Evolutionary conservation across 2,888 invertebrate genomes (phyloP).

Genomic region (Nezara viridula): DNA sequence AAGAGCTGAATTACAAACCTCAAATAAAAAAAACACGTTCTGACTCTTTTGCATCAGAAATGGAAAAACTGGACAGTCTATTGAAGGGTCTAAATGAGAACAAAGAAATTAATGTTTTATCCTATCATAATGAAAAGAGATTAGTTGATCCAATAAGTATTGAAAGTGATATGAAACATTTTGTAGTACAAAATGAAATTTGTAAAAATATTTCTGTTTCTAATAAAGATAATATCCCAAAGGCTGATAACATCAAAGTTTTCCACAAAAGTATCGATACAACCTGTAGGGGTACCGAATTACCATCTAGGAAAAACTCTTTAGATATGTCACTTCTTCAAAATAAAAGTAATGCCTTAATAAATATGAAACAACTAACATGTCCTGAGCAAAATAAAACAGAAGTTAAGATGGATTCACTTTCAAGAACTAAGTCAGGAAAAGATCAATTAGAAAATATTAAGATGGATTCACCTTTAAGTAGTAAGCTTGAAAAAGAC

Average conservation of each 20-base stretch:
- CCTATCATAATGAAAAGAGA: background rate
- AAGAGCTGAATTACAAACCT: background rate
- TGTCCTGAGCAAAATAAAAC: background rate
- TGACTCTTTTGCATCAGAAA: conserved; percentile 28
- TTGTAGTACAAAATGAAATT: background rate
- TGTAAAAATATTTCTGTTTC: background rate
- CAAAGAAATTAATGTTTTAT: background rate
- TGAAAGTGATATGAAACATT: background rate
- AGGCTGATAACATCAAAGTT: background rate
- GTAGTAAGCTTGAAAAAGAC: background rate
- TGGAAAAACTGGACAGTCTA: background rate
- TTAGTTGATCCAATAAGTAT: background rate
- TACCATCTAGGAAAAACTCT: background rate
- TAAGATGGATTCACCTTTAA: background rate
- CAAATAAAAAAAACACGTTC: background rate
- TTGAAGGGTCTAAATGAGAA: background rate
- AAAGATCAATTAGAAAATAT: background rate
- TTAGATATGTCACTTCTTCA: background rate
- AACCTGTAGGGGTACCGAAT: background rate
- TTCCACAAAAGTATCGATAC: background rate
- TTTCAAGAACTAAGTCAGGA: background rate
- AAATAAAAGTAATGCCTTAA: background rate
- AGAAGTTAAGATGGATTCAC: background rate
- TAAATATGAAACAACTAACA: background rate
- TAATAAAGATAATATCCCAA: background rate